Percentiles rank a stretch among this genome's conserved stretches.
phyloP scores from a whole-genome alignment of 1,140 invertebrate species.

The Holcopasites calliopsidis region DNA sequence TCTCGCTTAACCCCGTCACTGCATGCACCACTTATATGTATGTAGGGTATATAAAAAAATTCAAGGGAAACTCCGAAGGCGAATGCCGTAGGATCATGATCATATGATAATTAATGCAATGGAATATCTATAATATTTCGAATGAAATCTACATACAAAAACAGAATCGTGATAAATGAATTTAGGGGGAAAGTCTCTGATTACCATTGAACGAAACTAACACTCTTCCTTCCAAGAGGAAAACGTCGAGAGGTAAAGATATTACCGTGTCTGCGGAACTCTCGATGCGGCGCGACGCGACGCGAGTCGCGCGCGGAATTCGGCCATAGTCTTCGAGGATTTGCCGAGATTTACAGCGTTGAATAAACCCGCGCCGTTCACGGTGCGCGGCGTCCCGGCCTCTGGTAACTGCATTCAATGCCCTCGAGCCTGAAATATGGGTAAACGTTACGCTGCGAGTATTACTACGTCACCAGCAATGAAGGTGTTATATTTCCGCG shows the following conservation, averaged over 20 bases:
- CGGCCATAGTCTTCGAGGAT: slow-evolving; percentile 30
- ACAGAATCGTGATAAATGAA: neutral
- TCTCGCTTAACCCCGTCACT: too few species aligned
- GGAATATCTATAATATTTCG: too few species aligned
- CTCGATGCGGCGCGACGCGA: too few species aligned
- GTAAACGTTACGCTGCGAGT: slow-evolving; percentile 42
- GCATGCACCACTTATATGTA: too few species aligned
- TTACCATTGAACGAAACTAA: neutral
- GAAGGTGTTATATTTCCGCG: slow-evolving; percentile 50
- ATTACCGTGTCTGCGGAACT: neutral
- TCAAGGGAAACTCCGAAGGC: too few species aligned
- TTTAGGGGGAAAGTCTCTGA: neutral
- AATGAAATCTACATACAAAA: neutral
- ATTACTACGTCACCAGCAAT: slow-evolving; percentile 42
- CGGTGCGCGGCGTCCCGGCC: neutral
- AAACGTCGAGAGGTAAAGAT: neutral
- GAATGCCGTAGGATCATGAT: too few species aligned
- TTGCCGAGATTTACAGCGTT: slow-evolving; percentile 36
- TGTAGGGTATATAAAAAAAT: too few species aligned
- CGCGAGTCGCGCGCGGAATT: slow-evolving; percentile 13
- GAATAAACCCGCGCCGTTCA: slow-evolving; percentile 23
- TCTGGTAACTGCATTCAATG: slow-evolving; percentile 42
- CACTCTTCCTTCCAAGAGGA: neutral
- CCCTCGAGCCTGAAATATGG: slow-evolving; percentile 44
- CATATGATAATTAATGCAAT: too few species aligned